A percentile compares a stretch with the other conserved stretches of the same genome.
Evolutionary conservation across 2,113 vertebrate species (phyloP).

Genomic region (Rhinopomastus cyanomelas): DNA sequence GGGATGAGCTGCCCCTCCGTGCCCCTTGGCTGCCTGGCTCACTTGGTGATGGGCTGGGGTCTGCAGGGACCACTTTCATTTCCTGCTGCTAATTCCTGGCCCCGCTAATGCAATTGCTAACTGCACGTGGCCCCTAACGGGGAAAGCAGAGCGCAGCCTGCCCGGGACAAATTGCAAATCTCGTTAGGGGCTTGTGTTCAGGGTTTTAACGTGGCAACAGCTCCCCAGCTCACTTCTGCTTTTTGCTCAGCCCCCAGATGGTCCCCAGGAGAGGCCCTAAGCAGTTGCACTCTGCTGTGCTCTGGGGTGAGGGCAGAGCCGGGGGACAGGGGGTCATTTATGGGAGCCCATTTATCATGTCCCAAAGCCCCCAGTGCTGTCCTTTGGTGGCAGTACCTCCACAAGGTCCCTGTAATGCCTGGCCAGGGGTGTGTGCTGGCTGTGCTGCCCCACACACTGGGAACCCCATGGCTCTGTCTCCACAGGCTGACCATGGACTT

Average conservation of each 20-base stretch:
- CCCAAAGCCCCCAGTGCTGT: neutral
- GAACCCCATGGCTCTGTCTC: neutral
- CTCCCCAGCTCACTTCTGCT: constrained; percentile 13
- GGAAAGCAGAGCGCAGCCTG: constrained; percentile 28
- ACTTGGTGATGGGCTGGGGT: neutral
- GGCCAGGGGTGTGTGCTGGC: fast-evolving
- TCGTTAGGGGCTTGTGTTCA: constrained; percentile 2
- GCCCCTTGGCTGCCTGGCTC: fast-evolving
- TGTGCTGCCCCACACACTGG: fast-evolving
- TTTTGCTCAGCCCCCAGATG: neutral
- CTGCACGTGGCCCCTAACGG: constrained; percentile 1
- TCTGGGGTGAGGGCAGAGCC: fast-evolving
- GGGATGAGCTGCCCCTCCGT: neutral
- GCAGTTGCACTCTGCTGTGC: neutral
- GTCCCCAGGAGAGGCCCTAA: constrained; percentile 2
- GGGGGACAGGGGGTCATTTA: neutral
- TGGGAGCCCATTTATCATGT: fast-evolving
- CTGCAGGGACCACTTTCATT: constrained; percentile 34
- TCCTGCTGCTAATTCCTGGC: constrained; percentile 32
- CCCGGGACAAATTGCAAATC: constrained; percentile 65
- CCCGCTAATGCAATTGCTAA: constrained; percentile 45
- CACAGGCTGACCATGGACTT: neutral
- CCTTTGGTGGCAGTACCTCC: neutral
- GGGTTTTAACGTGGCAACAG: constrained; percentile 18
- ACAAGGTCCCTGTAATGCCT: fast-evolving